Conservation (phyloP, 2,888 invertebrate genomes). For the Sarcophaga carnaria region DNA sequence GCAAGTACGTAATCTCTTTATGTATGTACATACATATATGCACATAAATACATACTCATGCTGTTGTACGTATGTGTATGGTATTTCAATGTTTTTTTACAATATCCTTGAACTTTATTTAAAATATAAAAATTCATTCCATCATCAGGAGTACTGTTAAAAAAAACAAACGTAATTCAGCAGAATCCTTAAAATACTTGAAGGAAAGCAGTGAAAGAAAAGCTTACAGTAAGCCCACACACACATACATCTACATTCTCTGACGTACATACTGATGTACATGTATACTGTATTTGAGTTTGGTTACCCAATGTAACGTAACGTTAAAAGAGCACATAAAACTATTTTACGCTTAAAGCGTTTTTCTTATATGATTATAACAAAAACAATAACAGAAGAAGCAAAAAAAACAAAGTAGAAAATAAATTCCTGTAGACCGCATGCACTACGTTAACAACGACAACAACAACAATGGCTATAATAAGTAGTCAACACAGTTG, state of each 20-base stretch:
- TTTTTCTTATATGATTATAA: slow-evolving; percentile 20
- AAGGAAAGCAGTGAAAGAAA: slow-evolving; percentile 25
- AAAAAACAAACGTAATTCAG: slow-evolving; percentile 1
- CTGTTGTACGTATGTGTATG: not conserved
- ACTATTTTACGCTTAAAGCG: slow-evolving; percentile 49
- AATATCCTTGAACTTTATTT: slow-evolving; percentile 66
- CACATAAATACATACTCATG: not conserved
- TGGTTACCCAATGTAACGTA: not conserved
- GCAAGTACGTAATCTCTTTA: not conserved
- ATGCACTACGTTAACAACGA: slow-evolving; percentile 15
- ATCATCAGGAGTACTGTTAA: slow-evolving; percentile 25
- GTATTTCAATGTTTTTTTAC: slow-evolving; percentile 16
- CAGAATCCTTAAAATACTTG: slow-evolving; percentile 55
- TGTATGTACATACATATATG: not conserved
- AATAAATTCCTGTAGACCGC: not conserved
- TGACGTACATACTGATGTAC: not conserved
- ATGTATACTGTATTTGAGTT: not conserved
- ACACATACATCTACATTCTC: not conserved
- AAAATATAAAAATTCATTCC: slow-evolving; percentile 51
- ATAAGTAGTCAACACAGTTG: not conserved
- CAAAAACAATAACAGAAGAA: not conserved
- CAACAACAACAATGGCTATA: not conserved
- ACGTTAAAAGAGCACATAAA: slow-evolving; percentile 2
- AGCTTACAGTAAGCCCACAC: slow-evolving; percentile 10
- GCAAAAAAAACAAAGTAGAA: not conserved